Evolutionary conservation across 2,888 invertebrate genomes (phyloP).

Genomic region (Rhagonycha fulva): DNA sequence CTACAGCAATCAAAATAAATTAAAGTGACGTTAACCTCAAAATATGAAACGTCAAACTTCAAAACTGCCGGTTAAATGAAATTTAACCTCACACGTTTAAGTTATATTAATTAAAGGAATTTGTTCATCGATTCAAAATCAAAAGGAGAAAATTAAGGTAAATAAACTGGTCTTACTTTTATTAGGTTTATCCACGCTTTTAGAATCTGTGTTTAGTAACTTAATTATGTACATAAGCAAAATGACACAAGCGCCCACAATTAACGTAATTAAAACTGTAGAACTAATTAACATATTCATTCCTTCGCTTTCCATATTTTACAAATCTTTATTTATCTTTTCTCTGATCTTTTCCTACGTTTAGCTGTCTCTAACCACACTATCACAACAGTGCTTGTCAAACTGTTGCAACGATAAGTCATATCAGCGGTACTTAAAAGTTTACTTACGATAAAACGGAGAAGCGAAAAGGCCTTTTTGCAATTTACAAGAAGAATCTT

Average conservation of each 20-base stretch:
- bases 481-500: not conserved
- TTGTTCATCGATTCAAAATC: not conserved
- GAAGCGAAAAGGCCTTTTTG: too few species aligned
- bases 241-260: slow-evolving; percentile 45
- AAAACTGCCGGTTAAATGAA: slow-evolving; percentile 21
- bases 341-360: not conserved
- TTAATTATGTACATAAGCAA: slow-evolving; percentile 46
- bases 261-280: slow-evolving; percentile 41
- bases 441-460: not conserved
- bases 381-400: not conserved
- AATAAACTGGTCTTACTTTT: slow-evolving; percentile 40
- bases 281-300: slow-evolving; percentile 42
- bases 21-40: not conserved
- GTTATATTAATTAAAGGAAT: slow-evolving; percentile 7
- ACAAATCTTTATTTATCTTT: not conserved
- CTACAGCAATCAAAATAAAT: slow-evolving; percentile 11
- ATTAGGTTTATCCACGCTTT: slow-evolving; percentile 35
- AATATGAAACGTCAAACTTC: slow-evolving; percentile 13
- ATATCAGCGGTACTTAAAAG: not conserved
- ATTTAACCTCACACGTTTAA: slow-evolving; percentile 38
- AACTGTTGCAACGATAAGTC: not conserved
- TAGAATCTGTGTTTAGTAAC: slow-evolving; percentile 37
- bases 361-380: not conserved
- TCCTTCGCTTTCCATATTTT: slow-evolving; percentile 49
- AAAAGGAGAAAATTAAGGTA: not conserved